Conservation (phyloP, 2,888 invertebrate species). For the Microctonus aethiopoides region DNA sequence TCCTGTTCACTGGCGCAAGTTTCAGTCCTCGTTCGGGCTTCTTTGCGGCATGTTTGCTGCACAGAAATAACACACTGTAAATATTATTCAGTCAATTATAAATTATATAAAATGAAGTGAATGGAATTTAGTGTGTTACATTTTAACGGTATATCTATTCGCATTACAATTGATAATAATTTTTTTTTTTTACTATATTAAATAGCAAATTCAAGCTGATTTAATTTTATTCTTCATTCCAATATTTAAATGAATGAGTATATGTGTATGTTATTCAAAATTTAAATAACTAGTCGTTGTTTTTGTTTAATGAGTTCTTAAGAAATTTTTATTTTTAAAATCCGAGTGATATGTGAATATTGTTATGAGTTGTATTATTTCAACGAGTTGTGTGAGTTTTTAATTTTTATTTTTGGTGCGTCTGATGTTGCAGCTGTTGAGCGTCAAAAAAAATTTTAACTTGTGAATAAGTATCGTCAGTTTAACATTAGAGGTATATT, state of each 20-base stretch:
- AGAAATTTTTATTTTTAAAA: no score
- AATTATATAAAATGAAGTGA: background rate
- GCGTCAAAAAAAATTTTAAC: background rate
- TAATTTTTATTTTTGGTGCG: background rate
- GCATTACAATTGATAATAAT: no score
- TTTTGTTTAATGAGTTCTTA: no score
- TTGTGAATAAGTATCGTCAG: background rate
- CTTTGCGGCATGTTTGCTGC: slow-evolving; percentile 45
- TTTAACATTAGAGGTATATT: background rate
- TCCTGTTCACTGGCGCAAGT: slow-evolving; percentile 49
- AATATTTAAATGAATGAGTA: no score
- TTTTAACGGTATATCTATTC: background rate
- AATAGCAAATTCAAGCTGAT: no score
- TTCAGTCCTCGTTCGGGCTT: slow-evolving; percentile 61
- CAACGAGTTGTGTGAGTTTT: background rate
- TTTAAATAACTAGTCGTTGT: no score
- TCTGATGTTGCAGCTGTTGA: background rate
- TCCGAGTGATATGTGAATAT: background rate
- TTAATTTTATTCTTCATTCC: no score
- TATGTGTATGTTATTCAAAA: no score
- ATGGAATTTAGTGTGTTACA: background rate
- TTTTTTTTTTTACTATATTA: no score
- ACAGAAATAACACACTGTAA: background rate
- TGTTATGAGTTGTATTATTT: background rate
- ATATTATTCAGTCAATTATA: background rate